A percentile compares a stretch with the other conserved stretches of the same genome.
phyloP scores from a whole-genome alignment of 2,797 vertebrate genomes.

The Setipinna tenuifilis region DNA sequence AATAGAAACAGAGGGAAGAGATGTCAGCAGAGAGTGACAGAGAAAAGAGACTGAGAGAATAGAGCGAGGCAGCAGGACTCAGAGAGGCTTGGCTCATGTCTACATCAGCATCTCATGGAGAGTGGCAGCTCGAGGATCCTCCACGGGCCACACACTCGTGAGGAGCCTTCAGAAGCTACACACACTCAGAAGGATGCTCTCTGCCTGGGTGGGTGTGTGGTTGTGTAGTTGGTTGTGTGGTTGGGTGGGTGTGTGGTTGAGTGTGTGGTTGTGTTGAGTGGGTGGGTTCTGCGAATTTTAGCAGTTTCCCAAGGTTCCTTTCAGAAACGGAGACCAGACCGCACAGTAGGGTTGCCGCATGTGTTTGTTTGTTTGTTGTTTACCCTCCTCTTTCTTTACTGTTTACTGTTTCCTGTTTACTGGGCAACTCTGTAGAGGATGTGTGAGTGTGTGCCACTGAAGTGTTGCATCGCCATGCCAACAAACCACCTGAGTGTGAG shows the following conservation, averaged over 20 bases:
- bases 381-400: not conserved
- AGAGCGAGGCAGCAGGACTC: not conserved
- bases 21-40: not conserved
- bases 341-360: too few species aligned
- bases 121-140: not conserved
- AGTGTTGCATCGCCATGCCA: slow-evolving; percentile 50
- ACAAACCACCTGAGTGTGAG: slow-evolving; percentile 62
- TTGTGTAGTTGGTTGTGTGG: not conserved
- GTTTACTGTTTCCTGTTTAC: slow-evolving; percentile 54
- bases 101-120: not conserved
- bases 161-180: too few species aligned
- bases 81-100: not conserved
- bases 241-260: not conserved
- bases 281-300: not conserved
- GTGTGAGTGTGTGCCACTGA: not conserved
- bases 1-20: not conserved
- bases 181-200: not conserved
- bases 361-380: not conserved
- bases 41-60: not conserved
- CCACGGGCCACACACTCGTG: not conserved
- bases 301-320: too few species aligned
- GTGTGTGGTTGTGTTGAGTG: not conserved
- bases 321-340: too few species aligned
- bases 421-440: slow-evolving; percentile 39
- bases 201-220: not conserved